Evolutionary conservation across 1,140 invertebrate species (phyloP).

Genomic region (Himalopsyche phryganea): DNA sequence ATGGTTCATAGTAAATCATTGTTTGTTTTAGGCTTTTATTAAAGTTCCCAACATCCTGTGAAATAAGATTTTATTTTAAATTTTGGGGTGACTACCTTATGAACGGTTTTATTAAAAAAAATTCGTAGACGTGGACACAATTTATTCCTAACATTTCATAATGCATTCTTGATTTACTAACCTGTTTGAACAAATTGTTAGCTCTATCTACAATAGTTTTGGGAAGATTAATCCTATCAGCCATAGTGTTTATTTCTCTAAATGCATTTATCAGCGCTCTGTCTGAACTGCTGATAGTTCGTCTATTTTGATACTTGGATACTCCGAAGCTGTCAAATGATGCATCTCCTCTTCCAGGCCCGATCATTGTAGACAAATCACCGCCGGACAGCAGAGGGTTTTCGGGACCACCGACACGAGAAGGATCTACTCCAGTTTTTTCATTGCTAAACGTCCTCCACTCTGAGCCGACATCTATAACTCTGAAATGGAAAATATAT

Average conservation of each 20-base stretch:
- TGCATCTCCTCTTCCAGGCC: conserved; percentile 81
- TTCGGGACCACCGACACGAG: conserved; percentile 96
- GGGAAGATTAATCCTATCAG: conserved; percentile 94
- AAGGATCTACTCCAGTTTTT: conserved; percentile 93
- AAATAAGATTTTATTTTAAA: too few relatives aligned
- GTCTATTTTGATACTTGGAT: conserved; percentile 90
- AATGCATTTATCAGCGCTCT: conserved; percentile 93
- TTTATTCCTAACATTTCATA: too few relatives aligned
- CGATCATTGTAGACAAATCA: conserved; percentile 97
- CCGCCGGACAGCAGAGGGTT: conserved; percentile 94
- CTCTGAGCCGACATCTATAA: conserved; percentile 99
- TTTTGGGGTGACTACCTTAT: too few relatives aligned
- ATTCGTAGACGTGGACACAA: too few relatives aligned
- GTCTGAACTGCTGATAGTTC: conserved; percentile 90
- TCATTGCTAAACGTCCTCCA: conserved; percentile 99
- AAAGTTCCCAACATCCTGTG: too few relatives aligned
- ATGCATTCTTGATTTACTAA: conserved; percentile 38
- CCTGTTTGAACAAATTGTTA: conserved; percentile 95
- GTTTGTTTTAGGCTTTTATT: too few relatives aligned
- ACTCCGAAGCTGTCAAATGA: conserved; percentile 79
- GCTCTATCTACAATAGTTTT: conserved; percentile 93
- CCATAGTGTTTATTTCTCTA: conserved; percentile 95
- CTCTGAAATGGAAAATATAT: conserved; percentile 56
- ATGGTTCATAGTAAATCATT: too few relatives aligned
- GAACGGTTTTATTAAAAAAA: too few relatives aligned